These are phyloP conservation scores for Eupithecia exiguata DNA, from an alignment of 2,888 invertebrate genomes.

Conservation along the genomic window DNA sequence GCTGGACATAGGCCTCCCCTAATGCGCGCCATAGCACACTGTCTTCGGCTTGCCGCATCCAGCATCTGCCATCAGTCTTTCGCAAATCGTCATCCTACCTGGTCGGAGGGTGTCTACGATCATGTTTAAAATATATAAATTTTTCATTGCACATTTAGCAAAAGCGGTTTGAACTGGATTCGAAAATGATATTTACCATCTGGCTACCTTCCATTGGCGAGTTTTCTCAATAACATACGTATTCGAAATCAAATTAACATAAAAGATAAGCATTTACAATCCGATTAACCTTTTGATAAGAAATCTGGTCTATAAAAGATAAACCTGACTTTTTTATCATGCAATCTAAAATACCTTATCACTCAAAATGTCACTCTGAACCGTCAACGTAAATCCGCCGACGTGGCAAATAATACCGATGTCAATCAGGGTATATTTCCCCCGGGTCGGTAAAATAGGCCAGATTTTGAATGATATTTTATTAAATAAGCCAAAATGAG, in stretches of 20 bases:
- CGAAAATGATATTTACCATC: not conserved
- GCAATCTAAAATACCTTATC: not conserved
- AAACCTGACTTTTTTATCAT: not conserved
- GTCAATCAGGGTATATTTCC: slow-evolving; percentile 2
- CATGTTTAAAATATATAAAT: no score
- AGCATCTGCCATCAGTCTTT: no score
- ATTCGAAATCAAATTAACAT: not conserved
- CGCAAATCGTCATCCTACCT: no score
- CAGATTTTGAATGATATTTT: not conserved
- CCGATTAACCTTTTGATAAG: not conserved
- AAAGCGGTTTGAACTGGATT: not conserved
- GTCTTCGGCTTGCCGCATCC: no score
- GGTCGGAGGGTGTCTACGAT: no score
- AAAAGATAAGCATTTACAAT: not conserved
- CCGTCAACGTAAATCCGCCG: not conserved
- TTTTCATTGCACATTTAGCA: no score
- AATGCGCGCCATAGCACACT: no score
- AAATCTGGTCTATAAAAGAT: not conserved
- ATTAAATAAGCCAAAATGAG: not conserved
- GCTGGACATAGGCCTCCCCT: no score
- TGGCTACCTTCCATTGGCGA: not conserved
- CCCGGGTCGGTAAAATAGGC: not conserved
- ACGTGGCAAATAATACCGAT: not conserved
- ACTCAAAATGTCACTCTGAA: not conserved
- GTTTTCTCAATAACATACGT: not conserved